Evolutionary conservation across 2,888 invertebrate species (phyloP).

Genomic region (Pandemis cinnamomeana): DNA sequence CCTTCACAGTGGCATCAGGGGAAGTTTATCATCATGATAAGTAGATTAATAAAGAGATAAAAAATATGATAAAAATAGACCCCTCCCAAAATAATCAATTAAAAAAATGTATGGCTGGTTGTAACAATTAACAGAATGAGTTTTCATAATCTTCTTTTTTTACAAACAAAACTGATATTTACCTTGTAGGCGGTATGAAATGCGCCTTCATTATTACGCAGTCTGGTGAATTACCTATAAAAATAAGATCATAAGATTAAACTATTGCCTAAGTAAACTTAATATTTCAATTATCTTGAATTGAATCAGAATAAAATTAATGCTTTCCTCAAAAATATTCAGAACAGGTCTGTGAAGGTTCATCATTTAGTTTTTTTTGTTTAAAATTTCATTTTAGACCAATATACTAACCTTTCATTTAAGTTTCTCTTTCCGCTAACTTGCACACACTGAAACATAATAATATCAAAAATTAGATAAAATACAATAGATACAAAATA

Average conservation of each 20-base stretch:
- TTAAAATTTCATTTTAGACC: background rate
- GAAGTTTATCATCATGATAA: slow-evolving; percentile 50
- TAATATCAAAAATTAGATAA: background rate
- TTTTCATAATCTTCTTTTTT: too few relatives aligned
- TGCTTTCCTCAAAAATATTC: slow-evolving; percentile 61
- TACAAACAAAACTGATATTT: background rate
- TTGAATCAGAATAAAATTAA: slow-evolving; percentile 23
- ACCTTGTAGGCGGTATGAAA: background rate
- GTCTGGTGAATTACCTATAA: background rate
- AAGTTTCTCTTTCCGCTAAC: background rate
- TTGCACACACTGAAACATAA: slow-evolving; percentile 11
- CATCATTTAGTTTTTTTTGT: slow-evolving; percentile 34
- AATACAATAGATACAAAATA: background rate
- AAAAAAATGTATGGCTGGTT: too few relatives aligned
- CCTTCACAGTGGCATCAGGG: slow-evolving; percentile 53
- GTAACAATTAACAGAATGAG: too few relatives aligned
- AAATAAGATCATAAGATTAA: background rate
- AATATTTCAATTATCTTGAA: background rate
- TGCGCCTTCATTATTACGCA: background rate
- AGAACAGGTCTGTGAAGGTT: slow-evolving; percentile 70
- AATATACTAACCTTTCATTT: slow-evolving; percentile 23
- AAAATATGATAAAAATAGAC: too few relatives aligned
- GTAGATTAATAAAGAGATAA: slow-evolving; percentile 37
- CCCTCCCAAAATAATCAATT: too few relatives aligned
- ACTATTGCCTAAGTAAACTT: background rate